These are phyloP conservation scores for Andricus quercusramuli DNA, from an alignment of 2,888 invertebrate species.

Conservation along the genomic window DNA sequence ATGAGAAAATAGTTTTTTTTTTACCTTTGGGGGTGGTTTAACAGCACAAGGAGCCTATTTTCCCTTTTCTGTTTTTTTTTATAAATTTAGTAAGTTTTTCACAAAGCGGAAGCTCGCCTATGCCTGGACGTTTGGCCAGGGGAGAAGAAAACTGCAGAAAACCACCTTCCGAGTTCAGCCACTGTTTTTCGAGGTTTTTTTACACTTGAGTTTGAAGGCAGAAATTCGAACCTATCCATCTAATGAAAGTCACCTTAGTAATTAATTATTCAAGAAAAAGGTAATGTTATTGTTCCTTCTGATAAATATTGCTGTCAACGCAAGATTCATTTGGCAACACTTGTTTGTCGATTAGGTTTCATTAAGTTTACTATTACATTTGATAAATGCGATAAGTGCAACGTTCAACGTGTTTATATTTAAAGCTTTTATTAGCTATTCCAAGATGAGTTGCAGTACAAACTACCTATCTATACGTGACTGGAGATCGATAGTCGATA, in stretches of 20 bases:
- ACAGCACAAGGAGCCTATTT: too few relatives aligned
- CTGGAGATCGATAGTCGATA: constrained; percentile 62
- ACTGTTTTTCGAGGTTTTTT: too few relatives aligned
- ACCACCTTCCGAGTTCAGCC: too few relatives aligned
- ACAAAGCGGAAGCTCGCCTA: too few relatives aligned
- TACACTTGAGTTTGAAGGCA: too few relatives aligned
- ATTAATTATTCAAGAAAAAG: not conserved
- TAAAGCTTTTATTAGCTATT: constrained; percentile 61
- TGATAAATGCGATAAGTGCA: constrained; percentile 59
- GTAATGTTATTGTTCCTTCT: not conserved
- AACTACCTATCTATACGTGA: constrained; percentile 59
- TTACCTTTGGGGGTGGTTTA: too few relatives aligned
- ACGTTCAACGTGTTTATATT: constrained; percentile 60
- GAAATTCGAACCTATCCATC: too few relatives aligned
- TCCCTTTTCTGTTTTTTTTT: too few relatives aligned
- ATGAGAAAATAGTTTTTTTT: too few relatives aligned
- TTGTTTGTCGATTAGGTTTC: constrained; percentile 9
- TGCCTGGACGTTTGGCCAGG: too few relatives aligned
- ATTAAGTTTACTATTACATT: constrained; percentile 11
- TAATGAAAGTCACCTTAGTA: not conserved
- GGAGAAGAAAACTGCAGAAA: too few relatives aligned
- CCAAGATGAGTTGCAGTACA: constrained; percentile 58
- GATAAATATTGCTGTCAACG: not conserved
- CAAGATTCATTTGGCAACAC: not conserved
- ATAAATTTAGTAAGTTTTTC: too few relatives aligned